phyloP scores from a whole-genome alignment of 2,888 invertebrate species.

The Andrena fulva region DNA sequence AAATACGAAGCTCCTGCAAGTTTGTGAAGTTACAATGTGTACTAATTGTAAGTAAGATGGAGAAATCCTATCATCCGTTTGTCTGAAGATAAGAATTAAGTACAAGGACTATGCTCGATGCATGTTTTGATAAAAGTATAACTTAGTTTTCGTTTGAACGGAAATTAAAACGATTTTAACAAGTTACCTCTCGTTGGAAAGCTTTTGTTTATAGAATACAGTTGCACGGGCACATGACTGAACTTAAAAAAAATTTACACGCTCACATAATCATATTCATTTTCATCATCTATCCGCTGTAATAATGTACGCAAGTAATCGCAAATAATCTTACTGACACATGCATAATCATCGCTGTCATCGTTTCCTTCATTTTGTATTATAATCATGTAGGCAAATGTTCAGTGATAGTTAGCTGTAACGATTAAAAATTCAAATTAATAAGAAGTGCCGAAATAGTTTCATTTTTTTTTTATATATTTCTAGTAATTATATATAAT shows the following conservation, averaged over 20 bases:
- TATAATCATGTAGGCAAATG: constrained; percentile 75
- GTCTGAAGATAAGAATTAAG: constrained; percentile 25
- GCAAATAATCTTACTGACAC: constrained; percentile 65
- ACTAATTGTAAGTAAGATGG: constrained; percentile 14
- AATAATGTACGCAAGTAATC: constrained; percentile 59
- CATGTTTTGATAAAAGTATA: constrained; percentile 40
- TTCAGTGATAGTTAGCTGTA: constrained; percentile 70
- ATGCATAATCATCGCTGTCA: constrained; percentile 66
- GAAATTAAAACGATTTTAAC: constrained; percentile 56
- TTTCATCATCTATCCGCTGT: constrained; percentile 61
- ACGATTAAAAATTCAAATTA: constrained; percentile 60
- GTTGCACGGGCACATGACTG: constrained; percentile 70
- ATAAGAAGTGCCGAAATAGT: constrained; percentile 69
- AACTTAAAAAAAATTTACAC: constrained; percentile 63
- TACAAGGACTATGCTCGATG: constrained; percentile 30
- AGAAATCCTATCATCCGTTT: constrained; percentile 32
- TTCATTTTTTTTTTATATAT: constrained; percentile 66
- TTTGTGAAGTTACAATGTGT: constrained; percentile 8
- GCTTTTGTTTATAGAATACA: constrained; percentile 51
- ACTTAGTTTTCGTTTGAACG: constrained; percentile 45
- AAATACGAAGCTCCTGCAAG: constrained; percentile 3
- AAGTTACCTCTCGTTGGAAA: constrained; percentile 44
- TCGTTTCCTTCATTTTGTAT: constrained; percentile 71
- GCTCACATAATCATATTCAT: constrained; percentile 54
- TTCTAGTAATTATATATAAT: constrained; percentile 54